A percentile compares a stretch with the other conserved stretches of the same genome.
Evolutionary conservation across 2,113 vertebrate species (phyloP).

Genomic region (Guaruba guarouba): DNA sequence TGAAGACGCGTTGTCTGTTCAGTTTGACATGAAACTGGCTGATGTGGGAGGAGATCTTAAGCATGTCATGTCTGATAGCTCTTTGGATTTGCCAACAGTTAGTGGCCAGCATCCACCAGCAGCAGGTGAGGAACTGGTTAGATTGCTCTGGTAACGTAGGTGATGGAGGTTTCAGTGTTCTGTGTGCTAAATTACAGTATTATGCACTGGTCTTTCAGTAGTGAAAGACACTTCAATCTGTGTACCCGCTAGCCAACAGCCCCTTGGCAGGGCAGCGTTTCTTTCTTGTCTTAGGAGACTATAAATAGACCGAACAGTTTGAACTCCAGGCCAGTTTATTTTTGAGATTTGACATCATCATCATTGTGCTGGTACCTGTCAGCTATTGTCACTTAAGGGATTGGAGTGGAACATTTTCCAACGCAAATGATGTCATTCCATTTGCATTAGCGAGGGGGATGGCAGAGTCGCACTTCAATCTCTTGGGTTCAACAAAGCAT

Average conservation of each 20-base stretch:
- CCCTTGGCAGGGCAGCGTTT: slow-evolving; percentile 42
- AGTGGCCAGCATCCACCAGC: slow-evolving; percentile 94
- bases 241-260: slow-evolving; percentile 45
- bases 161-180: slow-evolving; percentile 9
- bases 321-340: slow-evolving; percentile 32
- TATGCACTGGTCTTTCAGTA: slow-evolving; percentile 48
- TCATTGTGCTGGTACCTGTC: slow-evolving; percentile 24
- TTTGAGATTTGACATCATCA: slow-evolving; percentile 20
- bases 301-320: slow-evolving; percentile 37
- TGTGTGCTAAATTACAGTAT: slow-evolving; percentile 56
- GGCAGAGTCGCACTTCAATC: background rate
- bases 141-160: slow-evolving; percentile 93
- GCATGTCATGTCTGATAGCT: slow-evolving; percentile 99
- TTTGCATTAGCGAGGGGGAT: background rate
- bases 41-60: slow-evolving; percentile 97
- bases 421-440: background rate
- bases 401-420: background rate
- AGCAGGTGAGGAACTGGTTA: slow-evolving; percentile 99
- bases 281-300: slow-evolving; percentile 34
- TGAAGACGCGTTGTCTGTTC: slow-evolving; percentile 94
- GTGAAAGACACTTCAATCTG: slow-evolving; percentile 33
- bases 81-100: slow-evolving; percentile 97
- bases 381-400: background rate
- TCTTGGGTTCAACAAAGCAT: background rate
- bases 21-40: slow-evolving; percentile 98